Conservation (phyloP, 1,140 invertebrate genomes). For the Melipona quadrifasciata region DNA sequence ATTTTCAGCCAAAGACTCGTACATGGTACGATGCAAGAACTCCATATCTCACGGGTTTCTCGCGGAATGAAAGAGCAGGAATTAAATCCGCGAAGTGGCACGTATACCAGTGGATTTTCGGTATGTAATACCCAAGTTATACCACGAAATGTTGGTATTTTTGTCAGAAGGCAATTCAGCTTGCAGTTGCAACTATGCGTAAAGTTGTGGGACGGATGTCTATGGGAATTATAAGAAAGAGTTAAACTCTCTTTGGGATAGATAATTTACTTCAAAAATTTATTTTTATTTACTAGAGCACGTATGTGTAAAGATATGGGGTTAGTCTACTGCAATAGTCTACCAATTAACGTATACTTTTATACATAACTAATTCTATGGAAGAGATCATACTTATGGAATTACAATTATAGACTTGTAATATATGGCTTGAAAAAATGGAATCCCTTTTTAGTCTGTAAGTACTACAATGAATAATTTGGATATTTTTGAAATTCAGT, state of each 20-base stretch:
- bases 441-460: no score
- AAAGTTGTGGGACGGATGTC: no score
- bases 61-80: slow-evolving; percentile 47
- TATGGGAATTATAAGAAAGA: neutral
- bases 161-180: neutral
- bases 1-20: slow-evolving; percentile 24
- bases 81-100: slow-evolving; percentile 50
- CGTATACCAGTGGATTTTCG: neutral
- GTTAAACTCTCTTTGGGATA: neutral
- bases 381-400: no score
- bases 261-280: neutral
- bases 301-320: no score
- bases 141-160: neutral
- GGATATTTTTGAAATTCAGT: neutral
- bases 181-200: neutral
- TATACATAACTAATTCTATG: no score
- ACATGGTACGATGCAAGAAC: slow-evolving; percentile 20
- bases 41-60: slow-evolving; percentile 41
- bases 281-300: neutral
- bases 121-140: slow-evolving; percentile 2
- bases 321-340: no score
- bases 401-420: no score
- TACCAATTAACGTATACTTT: no score
- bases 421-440: no score
- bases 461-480: neutral